These are phyloP conservation scores for Leptopilina drosophilae DNA, from an alignment of 2,888 invertebrate species.

Conservation along the genomic window DNA sequence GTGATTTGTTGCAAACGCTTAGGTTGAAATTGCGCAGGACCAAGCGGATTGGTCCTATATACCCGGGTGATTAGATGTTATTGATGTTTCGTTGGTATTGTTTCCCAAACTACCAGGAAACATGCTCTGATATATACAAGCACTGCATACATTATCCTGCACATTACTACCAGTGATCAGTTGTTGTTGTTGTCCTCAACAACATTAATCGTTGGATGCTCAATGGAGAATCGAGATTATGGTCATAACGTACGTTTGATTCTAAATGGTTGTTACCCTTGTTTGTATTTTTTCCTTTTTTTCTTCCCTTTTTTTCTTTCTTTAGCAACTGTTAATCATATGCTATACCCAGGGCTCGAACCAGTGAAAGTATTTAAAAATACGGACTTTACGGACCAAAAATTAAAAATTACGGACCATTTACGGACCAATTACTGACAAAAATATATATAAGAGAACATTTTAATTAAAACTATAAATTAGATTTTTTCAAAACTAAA, in stretches of 20 bases:
- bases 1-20: constrained; percentile 74
- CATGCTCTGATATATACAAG: constrained; percentile 56
- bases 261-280: too few species aligned
- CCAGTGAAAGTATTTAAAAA: too few species aligned
- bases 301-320: neutral
- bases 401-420: too few species aligned
- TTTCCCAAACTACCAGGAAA: constrained; percentile 56
- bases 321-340: too few species aligned
- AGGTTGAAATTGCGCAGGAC: constrained; percentile 72
- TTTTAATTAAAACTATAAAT: too few species aligned
- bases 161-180: constrained; percentile 49
- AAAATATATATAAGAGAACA: too few species aligned
- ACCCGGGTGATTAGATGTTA: constrained; percentile 71
- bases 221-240: neutral
- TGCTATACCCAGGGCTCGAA: too few species aligned
- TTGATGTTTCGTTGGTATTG: constrained; percentile 66
- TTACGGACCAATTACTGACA: too few species aligned
- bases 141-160: constrained; percentile 52
- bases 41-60: constrained; percentile 64
- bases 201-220: neutral
- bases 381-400: too few species aligned
- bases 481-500: too few species aligned
- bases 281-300: neutral
- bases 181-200: neutral
- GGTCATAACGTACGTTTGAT: neutral